These are phyloP conservation scores for Cyphomyrus discorhynchus DNA, from an alignment of 2,113 vertebrate species.

Conservation along the genomic window DNA sequence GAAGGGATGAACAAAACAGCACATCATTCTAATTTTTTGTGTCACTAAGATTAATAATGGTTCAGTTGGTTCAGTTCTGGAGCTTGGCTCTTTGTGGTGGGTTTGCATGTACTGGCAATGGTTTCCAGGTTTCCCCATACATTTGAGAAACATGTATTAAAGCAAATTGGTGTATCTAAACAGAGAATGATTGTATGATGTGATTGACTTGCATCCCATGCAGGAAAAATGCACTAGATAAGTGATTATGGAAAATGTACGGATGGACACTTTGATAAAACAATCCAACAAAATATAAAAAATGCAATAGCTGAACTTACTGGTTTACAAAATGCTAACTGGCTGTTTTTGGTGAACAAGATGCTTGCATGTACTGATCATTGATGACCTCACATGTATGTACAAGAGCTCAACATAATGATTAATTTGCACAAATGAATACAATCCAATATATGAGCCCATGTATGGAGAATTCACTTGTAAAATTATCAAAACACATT, in stretches of 20 bases:
- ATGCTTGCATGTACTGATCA: neutral
- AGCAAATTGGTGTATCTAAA: neutral
- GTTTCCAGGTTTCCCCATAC: neutral
- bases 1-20: neutral
- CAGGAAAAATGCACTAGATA: neutral
- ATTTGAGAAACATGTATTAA: neutral
- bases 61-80: neutral
- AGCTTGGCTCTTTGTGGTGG: neutral
- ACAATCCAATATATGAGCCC: neutral
- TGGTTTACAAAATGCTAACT: neutral
- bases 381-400: neutral
- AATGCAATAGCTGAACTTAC: neutral
- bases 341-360: neutral
- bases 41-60: neutral
- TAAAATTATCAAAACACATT: neutral
- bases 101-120: neutral
- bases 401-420: neutral
- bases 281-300: neutral
- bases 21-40: neutral
- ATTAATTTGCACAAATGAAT: neutral
- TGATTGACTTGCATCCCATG: neutral
- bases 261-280: neutral
- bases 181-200: neutral
- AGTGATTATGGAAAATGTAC: neutral
- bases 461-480: neutral